Conservation (phyloP, 2,797 vertebrate species). For the Carcharodon carcharias region DNA sequence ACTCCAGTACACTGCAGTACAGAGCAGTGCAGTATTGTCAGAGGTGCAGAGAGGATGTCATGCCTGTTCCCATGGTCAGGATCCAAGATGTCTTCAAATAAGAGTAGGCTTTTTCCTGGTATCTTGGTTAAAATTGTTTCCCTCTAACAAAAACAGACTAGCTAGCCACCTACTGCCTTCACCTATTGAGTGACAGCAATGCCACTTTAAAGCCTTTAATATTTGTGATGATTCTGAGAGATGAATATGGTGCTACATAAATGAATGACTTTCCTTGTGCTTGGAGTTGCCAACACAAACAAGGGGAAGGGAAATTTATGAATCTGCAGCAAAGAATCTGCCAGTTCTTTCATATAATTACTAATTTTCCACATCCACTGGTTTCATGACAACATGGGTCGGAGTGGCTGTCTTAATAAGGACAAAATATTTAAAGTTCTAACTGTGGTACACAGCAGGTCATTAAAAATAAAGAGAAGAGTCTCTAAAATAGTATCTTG, state of each 20-base stretch:
- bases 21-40: not conserved
- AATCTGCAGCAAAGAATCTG: not conserved
- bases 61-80: not conserved
- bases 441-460: constrained; percentile 14
- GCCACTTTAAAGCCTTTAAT: not conserved
- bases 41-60: not conserved
- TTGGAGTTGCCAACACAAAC: not conserved
- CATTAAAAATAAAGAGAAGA: constrained; percentile 12
- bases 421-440: constrained; percentile 23
- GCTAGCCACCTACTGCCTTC: not conserved
- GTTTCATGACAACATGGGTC: not conserved
- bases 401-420: constrained; percentile 15
- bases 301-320: not conserved
- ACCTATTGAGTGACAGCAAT: not conserved
- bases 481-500: constrained; percentile 12
- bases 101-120: no score
- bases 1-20: not conserved
- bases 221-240: not conserved
- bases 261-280: not conserved
- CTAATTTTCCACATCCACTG: not conserved
- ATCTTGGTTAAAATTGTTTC: not conserved
- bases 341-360: constrained; percentile 20
- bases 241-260: not conserved
- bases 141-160: not conserved
- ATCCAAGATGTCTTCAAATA: not conserved